phyloP scores from a whole-genome alignment of 2,113 vertebrate genomes.

The Eublepharis macularius region DNA sequence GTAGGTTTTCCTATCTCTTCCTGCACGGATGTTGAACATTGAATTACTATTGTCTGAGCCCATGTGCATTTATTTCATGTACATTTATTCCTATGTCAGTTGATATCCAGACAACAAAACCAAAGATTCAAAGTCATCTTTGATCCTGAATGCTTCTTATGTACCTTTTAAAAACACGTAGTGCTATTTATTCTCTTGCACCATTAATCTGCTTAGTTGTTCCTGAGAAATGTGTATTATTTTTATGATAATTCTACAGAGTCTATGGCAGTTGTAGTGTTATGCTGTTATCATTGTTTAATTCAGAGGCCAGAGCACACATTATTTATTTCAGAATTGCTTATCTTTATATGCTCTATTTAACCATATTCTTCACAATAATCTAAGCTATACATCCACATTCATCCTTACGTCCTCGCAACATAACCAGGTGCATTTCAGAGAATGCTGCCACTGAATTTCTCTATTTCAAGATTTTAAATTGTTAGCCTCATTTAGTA shows the following conservation, averaged over 20 bases:
- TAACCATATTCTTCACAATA: not conserved
- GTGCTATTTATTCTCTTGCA: not conserved
- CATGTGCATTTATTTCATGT: not conserved
- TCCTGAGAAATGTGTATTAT: not conserved
- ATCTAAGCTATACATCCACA: not conserved
- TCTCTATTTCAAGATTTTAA: not conserved
- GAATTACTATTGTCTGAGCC: not conserved
- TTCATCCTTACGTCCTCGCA: not conserved
- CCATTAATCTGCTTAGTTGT: not conserved
- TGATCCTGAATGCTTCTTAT: not conserved
- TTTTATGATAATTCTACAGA: not conserved
- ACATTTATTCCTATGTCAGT: not conserved
- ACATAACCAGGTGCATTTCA: not conserved
- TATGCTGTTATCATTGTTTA: not conserved
- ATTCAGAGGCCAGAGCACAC: not conserved
- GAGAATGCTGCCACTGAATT: not conserved
- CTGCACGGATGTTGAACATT: not conserved
- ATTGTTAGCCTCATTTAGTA: not conserved
- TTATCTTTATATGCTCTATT: not conserved
- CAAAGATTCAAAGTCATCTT: not conserved
- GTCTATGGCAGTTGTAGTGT: not conserved
- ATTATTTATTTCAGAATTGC: not conserved
- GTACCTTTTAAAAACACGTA: not conserved
- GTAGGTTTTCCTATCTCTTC: not conserved
- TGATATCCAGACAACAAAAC: not conserved